Evolutionary conservation across 2,113 vertebrate genomes (phyloP).

Genomic region (Leucopsar rothschildi): DNA sequence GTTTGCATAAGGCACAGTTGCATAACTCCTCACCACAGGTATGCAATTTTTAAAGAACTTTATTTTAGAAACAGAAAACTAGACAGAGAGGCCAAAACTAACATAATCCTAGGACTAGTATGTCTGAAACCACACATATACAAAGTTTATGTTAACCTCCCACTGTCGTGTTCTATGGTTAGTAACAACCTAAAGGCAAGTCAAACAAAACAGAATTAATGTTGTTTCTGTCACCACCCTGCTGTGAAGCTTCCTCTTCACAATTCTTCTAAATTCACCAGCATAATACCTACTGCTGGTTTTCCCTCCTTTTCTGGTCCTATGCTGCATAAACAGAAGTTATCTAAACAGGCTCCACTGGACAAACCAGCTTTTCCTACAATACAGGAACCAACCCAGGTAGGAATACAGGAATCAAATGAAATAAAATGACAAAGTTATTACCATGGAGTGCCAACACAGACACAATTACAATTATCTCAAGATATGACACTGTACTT

Average conservation of each 20-base stretch:
- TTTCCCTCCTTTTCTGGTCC: conserved; percentile 3
- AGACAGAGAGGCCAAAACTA: background rate
- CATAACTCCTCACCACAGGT: background rate
- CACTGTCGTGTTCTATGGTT: background rate
- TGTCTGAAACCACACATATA: background rate
- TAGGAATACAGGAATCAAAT: background rate
- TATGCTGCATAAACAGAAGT: background rate
- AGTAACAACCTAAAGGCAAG: background rate
- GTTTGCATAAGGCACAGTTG: background rate
- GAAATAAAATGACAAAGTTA: background rate
- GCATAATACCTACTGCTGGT: background rate
- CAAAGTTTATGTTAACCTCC: background rate
- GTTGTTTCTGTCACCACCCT: background rate
- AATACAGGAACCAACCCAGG: background rate
- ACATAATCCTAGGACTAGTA: background rate
- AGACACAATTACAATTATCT: background rate
- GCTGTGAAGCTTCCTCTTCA: background rate
- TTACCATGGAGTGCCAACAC: background rate
- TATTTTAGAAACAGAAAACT: background rate
- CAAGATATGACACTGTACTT: background rate
- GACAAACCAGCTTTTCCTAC: conserved; percentile 8
- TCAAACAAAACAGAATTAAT: background rate
- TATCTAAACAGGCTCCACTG: background rate
- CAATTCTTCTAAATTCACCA: background rate
- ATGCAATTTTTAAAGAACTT: background rate